These are phyloP conservation scores for Rhincodon typus DNA, from an alignment of 2,797 vertebrate species.

Conservation along the genomic window DNA sequence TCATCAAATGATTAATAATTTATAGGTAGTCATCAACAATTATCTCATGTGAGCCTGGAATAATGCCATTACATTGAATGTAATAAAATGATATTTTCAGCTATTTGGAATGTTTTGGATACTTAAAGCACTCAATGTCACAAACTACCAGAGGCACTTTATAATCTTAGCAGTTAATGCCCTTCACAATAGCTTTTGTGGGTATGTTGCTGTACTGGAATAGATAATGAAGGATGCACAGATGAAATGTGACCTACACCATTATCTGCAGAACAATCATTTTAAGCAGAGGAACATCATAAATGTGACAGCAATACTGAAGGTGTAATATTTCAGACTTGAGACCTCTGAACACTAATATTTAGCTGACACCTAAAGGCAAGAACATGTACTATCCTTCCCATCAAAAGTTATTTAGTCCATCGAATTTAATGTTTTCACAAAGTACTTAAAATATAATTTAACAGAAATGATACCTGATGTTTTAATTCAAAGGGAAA, in stretches of 20 bases:
- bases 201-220: not conserved
- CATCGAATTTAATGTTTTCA: not conserved
- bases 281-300: not conserved
- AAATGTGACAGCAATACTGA: not conserved
- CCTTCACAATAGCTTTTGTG: not conserved
- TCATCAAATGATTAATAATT: constrained; percentile 6
- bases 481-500: not conserved
- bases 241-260: not conserved
- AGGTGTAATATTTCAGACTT: not conserved
- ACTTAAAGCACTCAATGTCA: constrained; percentile 7
- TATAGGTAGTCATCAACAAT: not conserved
- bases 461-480: no score
- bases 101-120: constrained; percentile 9
- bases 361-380: not conserved
- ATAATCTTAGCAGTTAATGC: not conserved
- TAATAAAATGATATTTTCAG: not conserved
- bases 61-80: not conserved
- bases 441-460: not conserved
- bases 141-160: constrained; percentile 10
- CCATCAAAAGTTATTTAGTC: not conserved
- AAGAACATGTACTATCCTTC: not conserved
- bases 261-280: not conserved
- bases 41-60: not conserved
- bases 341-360: not conserved
- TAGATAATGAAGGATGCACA: not conserved